phyloP scores from a whole-genome alignment of 2,113 vertebrate genomes.

The Brienomyrus longianalis region DNA sequence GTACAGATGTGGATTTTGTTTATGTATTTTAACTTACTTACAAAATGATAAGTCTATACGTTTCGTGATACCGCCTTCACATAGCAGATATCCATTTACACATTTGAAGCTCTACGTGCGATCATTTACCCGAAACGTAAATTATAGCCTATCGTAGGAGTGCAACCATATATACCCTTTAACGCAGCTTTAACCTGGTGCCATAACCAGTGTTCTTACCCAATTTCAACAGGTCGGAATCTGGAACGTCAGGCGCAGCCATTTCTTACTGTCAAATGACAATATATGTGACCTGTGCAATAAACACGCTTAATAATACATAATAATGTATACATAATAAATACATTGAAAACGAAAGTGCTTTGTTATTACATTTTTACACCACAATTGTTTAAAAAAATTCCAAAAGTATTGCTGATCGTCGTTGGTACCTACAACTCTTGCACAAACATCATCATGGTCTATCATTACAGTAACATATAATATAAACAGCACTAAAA shows the following conservation, averaged over 20 bases:
- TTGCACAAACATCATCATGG: background rate
- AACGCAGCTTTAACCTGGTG: background rate
- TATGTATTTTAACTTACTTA: background rate
- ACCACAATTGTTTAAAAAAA: background rate
- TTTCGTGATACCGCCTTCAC: background rate
- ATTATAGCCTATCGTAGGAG: background rate
- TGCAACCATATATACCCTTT: background rate
- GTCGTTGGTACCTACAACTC: background rate
- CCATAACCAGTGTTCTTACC: slow-evolving; percentile 24
- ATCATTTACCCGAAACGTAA: background rate
- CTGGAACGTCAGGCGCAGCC: slow-evolving; percentile 24
- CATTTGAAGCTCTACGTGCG: background rate
- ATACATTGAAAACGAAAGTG: background rate
- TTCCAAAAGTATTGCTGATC: background rate
- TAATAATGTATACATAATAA: background rate
- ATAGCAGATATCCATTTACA: background rate
- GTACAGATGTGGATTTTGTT: background rate
- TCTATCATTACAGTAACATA: background rate
- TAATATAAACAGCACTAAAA: background rate
- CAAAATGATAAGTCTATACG: background rate
- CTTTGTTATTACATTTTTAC: background rate
- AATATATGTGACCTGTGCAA: background rate
- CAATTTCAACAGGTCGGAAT: slow-evolving; percentile 9
- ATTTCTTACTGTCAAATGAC: slow-evolving; percentile 22
- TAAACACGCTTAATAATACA: background rate